Conservation (phyloP, 2,888 invertebrate genomes). For the Phaedon cochleariae region DNA sequence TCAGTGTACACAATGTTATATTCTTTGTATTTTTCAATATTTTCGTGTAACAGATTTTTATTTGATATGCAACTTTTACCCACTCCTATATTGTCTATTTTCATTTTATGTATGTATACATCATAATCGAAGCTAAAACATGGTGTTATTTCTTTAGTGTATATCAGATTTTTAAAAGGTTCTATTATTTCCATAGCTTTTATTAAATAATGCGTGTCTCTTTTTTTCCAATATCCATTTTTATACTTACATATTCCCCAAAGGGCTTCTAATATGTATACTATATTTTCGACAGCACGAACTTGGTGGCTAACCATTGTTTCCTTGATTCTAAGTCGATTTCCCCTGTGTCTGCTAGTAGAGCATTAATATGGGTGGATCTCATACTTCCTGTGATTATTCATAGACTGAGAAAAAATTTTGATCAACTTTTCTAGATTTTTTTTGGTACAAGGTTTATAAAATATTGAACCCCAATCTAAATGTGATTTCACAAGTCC, state of each 20-base stretch:
- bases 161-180: neutral
- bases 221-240: neutral
- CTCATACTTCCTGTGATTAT: conserved; percentile 5
- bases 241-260: neutral
- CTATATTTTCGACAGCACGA: neutral
- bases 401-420: neutral
- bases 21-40: neutral
- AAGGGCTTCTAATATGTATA: neutral
- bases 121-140: conserved; percentile 1
- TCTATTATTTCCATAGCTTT: neutral
- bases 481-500: neutral
- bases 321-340: neutral
- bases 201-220: neutral
- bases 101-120: neutral
- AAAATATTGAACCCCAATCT: neutral
- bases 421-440: conserved; percentile 3
- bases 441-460: conserved; percentile 1
- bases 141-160: neutral
- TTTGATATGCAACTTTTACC: neutral
- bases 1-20: neutral
- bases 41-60: neutral
- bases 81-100: neutral
- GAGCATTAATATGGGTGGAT: conserved; percentile 6
- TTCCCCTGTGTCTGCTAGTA: conserved; percentile 7
- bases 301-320: neutral